Base-by-base conservation (phyloP, 2,797 vertebrate species). In the Calcarius lapponicus region DNA sequence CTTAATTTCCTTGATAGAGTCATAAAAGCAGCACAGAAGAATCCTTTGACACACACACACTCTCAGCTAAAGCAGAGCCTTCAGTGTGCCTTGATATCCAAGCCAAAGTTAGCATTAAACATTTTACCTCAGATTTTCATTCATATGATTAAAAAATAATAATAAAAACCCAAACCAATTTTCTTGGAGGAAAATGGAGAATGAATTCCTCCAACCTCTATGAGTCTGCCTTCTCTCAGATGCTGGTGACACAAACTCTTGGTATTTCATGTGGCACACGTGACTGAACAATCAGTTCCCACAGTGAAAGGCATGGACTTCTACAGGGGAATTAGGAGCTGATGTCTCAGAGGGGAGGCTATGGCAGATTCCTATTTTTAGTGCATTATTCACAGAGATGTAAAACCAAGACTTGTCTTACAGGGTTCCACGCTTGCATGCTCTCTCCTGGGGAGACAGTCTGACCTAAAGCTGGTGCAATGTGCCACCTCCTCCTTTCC, bases 351-450 rank as follows among this genome's bases (percentile, higher is more conserved):
- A 61, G 34, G 54, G 43, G 91, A 64, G 31, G 24, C 62, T 56
- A 11, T 17, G 73, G 40, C 54, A 93, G 24, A 56, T 36, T 70
- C 71, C 79, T 87, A 76, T 86, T 95, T 94, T 92, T 79, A 86
- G 80, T n/a, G 40, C n/a, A 78, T 94, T 95, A 82, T 84, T 90
- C 90, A 90, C 38, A 31, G 76, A 72, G 51, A 48, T 17, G 47
- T 69, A 76, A 62, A 58, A 84, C 42, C 50, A 75, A 45, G 66
- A 21, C 16, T 0, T 6, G 20, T 29, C 48, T 54, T 73, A 31
- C 11, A 90, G 71, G 16, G 70, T 90, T 79, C 57, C 62, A 57
- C 3, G 42, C 11, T 60, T n/a, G 17, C 42, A 69, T 58, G 25
- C 71, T 80, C 86, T 72, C 76, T 86, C 80, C 88, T 48, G 50